Conservation (phyloP, 2,113 vertebrate species). For the Mixornis gularis region DNA sequence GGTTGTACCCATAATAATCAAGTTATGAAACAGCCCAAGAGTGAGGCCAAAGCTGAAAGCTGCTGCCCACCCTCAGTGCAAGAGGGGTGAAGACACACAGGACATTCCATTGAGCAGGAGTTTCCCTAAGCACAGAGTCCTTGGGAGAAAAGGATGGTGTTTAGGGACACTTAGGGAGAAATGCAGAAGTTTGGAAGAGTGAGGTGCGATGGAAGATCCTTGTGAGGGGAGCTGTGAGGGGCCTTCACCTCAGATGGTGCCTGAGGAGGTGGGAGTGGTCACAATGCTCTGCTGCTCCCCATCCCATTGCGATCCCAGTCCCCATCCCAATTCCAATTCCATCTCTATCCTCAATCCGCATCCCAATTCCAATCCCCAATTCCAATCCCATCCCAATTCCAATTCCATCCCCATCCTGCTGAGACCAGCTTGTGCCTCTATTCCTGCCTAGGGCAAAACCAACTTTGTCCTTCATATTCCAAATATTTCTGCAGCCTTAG, state of each 20-base stretch:
- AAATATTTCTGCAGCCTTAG: neutral
- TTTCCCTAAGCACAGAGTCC: neutral
- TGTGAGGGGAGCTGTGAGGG: neutral
- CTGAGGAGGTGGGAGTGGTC: neutral
- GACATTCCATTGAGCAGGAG: neutral
- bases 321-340: neutral
- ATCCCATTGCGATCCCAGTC: too few relatives aligned
- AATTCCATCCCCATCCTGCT: neutral
- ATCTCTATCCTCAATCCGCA: too few relatives aligned
- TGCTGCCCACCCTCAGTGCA: neutral
- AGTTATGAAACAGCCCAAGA: neutral
- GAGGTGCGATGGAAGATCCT: neutral
- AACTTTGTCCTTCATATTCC: neutral
- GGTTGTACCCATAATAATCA: neutral
- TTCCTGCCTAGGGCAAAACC: neutral
- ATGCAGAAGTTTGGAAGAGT: rapidly evolving
- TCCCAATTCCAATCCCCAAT: too few relatives aligned
- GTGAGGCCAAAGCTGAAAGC: neutral
- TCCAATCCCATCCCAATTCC: neutral
- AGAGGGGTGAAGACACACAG: neutral
- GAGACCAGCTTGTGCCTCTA: neutral
- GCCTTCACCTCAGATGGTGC: rapidly evolving
- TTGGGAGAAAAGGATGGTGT: rapidly evolving
- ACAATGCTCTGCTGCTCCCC: neutral
- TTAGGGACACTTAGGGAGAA: rapidly evolving